A percentile compares a stretch with the other conserved stretches of the same genome.
These are phyloP conservation scores for Xiphophorus maculatus DNA, from an alignment of 2,113 vertebrate species.

Conservation along the genomic window DNA sequence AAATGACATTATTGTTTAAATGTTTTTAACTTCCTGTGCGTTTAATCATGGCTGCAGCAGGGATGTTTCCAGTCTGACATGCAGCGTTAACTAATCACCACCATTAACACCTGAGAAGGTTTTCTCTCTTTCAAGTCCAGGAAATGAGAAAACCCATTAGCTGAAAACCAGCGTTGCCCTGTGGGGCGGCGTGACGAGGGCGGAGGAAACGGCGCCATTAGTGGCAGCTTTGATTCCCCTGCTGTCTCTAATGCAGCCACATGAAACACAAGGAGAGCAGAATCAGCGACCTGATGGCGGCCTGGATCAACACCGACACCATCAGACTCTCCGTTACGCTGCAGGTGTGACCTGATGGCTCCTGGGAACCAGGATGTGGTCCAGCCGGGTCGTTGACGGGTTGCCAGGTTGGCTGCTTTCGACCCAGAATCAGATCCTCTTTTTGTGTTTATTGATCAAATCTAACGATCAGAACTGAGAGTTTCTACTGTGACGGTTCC, in stretches of 20 bases:
- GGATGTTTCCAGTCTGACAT: constrained; percentile 8
- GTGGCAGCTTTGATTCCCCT: constrained; percentile 77
- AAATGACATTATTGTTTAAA: background rate
- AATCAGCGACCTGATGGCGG: constrained; percentile 59
- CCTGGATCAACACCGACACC: background rate
- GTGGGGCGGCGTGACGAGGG: constrained; percentile 56
- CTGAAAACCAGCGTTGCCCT: constrained; percentile 43
- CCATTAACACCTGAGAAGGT: constrained; percentile 36
- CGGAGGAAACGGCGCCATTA: constrained; percentile 74
- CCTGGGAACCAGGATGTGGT: no score
- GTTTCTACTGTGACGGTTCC: no score
- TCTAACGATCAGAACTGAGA: no score
- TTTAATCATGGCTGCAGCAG: no score
- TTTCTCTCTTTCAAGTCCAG: constrained; percentile 58
- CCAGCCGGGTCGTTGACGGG: no score
- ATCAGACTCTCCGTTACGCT: constrained; percentile 6
- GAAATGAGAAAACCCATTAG: constrained; percentile 74
- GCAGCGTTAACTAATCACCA: constrained; percentile 58
- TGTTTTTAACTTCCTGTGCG: no score
- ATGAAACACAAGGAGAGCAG: constrained; percentile 71
- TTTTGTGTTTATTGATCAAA: no score
- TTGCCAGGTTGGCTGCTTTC: no score
- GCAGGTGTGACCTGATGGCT: background rate
- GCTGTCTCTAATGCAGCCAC: constrained; percentile 75
- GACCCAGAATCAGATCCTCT: no score